Conservation (phyloP, 2,797 vertebrate species). For the Eulemur albifrons region DNA sequence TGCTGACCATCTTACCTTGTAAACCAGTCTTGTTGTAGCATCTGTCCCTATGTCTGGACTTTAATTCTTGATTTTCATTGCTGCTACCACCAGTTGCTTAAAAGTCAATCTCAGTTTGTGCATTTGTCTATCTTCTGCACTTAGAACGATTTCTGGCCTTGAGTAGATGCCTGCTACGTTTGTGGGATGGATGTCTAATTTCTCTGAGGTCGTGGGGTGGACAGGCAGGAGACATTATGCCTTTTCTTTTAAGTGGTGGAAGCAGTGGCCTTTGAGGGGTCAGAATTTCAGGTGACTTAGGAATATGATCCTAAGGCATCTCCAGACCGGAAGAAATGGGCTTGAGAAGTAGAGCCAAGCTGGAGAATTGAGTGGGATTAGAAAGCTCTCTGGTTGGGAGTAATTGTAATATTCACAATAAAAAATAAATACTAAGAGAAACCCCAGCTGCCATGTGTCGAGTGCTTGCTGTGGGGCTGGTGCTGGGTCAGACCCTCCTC, state of each 20-base stretch:
- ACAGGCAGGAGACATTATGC: not conserved
- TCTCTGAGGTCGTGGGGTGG: not conserved
- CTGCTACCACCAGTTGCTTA: not conserved
- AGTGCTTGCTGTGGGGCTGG: not conserved
- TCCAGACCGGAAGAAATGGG: not conserved
- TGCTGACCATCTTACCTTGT: too few species aligned
- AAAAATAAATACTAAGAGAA: not conserved
- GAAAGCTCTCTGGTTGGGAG: not conserved
- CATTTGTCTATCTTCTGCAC: not conserved
- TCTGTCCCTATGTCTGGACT: not conserved
- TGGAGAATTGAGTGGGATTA: not conserved
- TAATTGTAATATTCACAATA: not conserved
- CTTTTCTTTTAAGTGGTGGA: not conserved
- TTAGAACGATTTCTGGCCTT: not conserved
- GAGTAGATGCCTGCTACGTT: not conserved
- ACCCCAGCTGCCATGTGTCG: not conserved
- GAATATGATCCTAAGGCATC: not conserved
- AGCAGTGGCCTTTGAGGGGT: not conserved
- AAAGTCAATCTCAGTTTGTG: not conserved
- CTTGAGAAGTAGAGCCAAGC: not conserved
- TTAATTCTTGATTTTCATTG: not conserved
- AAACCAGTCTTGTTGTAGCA: not conserved
- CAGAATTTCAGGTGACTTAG: not conserved
- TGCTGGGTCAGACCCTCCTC: not conserved
- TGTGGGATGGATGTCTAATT: not conserved